Evolutionary conservation across 2,888 invertebrate genomes (phyloP).

Genomic region (Proisotoma minuta): DNA sequence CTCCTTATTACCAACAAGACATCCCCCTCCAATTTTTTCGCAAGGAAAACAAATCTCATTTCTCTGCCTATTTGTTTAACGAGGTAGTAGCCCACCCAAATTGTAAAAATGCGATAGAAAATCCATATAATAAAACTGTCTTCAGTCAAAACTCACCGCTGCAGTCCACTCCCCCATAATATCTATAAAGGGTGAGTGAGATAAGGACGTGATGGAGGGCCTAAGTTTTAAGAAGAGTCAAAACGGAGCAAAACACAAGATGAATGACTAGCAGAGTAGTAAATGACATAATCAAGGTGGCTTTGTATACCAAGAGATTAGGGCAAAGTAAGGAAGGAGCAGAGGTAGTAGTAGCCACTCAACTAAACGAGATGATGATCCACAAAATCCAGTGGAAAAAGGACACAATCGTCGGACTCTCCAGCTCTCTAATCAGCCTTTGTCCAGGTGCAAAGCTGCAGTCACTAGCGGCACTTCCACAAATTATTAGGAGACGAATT

Average conservation of each 20-base stretch:
- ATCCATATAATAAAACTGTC: conserved; percentile 2
- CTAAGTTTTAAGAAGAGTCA: conserved; percentile 4
- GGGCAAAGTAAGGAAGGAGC: background rate
- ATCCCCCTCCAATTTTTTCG: background rate
- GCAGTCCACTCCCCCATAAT: background rate
- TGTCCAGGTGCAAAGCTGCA: conserved; percentile 40
- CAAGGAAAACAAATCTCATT: conserved; percentile 3
- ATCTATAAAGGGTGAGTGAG: conserved; percentile 18
- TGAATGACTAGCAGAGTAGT: conserved; percentile 44
- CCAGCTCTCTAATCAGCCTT: conserved; percentile 18
- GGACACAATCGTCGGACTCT: conserved; percentile 18
- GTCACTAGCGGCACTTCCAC: conserved; percentile 47
- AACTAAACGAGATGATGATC: conserved; percentile 37
- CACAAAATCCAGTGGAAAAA: conserved; percentile 20
- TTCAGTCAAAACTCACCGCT: background rate
- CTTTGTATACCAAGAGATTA: background rate
- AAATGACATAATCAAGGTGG: conserved; percentile 44
- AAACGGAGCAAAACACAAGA: conserved; percentile 24
- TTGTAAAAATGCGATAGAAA: conserved; percentile 2
- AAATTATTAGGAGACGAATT: conserved; percentile 48
- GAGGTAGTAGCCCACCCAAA: conserved; percentile 11
- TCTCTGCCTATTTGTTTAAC: conserved; percentile 1
- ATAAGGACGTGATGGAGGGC: conserved; percentile 35
- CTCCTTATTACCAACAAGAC: background rate
- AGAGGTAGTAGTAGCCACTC: background rate